Percentiles rank a stretch among this genome's conserved stretches.
Evolutionary conservation across 2,888 invertebrate genomes (phyloP).

Genomic region (Taphrorychus bicolor): DNA sequence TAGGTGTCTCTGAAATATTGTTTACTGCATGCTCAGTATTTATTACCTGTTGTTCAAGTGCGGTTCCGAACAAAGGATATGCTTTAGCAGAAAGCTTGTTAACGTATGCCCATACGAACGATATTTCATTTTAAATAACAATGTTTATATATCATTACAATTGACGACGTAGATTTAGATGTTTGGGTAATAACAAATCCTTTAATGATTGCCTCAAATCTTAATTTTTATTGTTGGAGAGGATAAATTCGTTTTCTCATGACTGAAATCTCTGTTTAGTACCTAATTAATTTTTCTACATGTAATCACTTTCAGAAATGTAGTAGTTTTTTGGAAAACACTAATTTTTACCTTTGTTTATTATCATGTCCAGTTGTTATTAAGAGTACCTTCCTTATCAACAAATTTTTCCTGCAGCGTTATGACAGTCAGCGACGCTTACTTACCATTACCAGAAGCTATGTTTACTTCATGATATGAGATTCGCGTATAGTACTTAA

Average conservation of each 20-base stretch:
- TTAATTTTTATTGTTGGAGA: slow-evolving; percentile 19
- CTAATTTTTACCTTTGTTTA: background rate
- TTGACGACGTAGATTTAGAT: slow-evolving; percentile 55
- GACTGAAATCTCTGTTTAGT: background rate
- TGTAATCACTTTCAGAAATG: background rate
- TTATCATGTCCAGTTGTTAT: background rate
- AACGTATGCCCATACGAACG: slow-evolving; percentile 57
- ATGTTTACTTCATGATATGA: too few species aligned
- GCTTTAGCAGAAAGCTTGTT: slow-evolving; percentile 59
- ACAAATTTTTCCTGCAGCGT: too few species aligned
- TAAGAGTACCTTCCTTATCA: too few species aligned
- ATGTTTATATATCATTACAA: slow-evolving; percentile 59
- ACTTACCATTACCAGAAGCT: too few species aligned
- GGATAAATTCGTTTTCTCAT: background rate
- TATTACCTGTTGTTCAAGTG: slow-evolving; percentile 59
- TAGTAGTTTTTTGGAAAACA: background rate
- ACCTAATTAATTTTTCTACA: background rate
- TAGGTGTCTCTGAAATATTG: slow-evolving; percentile 58
- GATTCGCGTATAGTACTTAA: too few species aligned
- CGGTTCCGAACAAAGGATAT: slow-evolving; percentile 59
- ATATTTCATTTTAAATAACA: slow-evolving; percentile 60
- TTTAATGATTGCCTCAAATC: slow-evolving; percentile 37
- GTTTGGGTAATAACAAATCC: slow-evolving; percentile 55
- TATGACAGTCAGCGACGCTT: too few species aligned
- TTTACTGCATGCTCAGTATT: slow-evolving; percentile 59